Conservation (phyloP, 2,888 invertebrate species). For the Pherbina coryleti region DNA sequence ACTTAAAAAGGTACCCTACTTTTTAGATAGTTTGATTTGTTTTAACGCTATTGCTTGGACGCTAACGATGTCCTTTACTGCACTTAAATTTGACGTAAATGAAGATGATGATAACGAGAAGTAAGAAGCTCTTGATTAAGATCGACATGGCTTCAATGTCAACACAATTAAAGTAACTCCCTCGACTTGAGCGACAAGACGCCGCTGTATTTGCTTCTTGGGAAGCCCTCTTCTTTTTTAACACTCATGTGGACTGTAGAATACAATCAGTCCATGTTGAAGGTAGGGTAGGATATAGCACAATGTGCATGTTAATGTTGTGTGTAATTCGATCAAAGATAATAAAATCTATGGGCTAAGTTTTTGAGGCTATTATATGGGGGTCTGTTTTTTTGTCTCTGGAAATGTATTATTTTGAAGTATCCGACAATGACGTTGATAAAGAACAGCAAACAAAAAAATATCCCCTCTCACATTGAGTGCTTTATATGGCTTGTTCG, state of each 20-base stretch:
- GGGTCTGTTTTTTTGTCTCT: background rate
- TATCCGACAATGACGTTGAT: background rate
- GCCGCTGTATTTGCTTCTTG: background rate
- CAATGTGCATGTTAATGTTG: slow-evolving; percentile 17
- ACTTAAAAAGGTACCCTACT: background rate
- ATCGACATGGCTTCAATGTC: slow-evolving; percentile 33
- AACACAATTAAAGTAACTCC: background rate
- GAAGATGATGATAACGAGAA: background rate
- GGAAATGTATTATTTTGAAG: slow-evolving; percentile 17
- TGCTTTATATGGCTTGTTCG: background rate
- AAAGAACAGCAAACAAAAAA: background rate
- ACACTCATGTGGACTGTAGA: too few species aligned
- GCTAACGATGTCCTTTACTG: background rate
- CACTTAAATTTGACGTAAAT: background rate
- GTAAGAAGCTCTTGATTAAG: slow-evolving; percentile 2
- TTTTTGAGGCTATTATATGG: background rate
- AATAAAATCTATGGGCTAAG: slow-evolving; percentile 14
- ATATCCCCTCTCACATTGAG: background rate
- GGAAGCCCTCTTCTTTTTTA: too few species aligned
- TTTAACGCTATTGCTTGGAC: background rate
- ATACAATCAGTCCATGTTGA: background rate
- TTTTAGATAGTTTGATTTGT: background rate
- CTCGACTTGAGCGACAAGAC: background rate
- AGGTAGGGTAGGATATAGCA: background rate
- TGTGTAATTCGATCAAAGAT: slow-evolving; percentile 38